Evolutionary conservation across 2,113 vertebrate genomes (phyloP).

Genomic region (Amphiprion ocellaris): DNA sequence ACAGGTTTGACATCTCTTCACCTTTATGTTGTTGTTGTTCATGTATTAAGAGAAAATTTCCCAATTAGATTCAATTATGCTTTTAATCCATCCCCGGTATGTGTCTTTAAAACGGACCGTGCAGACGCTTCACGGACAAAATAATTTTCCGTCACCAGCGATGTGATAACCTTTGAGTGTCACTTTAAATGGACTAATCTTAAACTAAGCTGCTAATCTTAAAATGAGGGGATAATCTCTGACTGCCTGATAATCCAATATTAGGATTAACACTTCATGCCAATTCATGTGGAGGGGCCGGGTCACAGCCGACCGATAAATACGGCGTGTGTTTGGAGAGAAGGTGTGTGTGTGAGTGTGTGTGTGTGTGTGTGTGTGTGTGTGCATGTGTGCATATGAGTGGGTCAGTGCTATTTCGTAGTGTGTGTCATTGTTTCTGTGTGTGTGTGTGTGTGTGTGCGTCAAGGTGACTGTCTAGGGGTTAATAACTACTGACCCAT

Average conservation of each 20-base stretch:
- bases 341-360: conserved; percentile 7
- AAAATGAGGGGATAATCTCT: conserved; percentile 65
- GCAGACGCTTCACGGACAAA: conserved; percentile 26
- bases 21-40: conserved; percentile 7
- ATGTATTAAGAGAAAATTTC: conserved; percentile 13
- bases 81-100: conserved; percentile 19
- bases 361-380: conserved; percentile 25
- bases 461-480: conserved; percentile 78
- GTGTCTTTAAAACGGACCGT: not conserved
- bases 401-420: conserved; percentile 8
- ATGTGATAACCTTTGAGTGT: conserved; percentile 69
- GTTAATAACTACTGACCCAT: conserved; percentile 80
- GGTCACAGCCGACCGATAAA: conserved; percentile 60
- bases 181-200: conserved; percentile 57
- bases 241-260: conserved; percentile 69
- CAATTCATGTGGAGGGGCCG: conserved; percentile 34
- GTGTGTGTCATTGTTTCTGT: conserved; percentile 26
- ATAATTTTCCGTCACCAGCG: conserved; percentile 22
- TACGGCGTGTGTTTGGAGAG: not conserved
- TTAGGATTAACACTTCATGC: conserved; percentile 62
- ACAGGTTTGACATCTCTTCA: not conserved
- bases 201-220: conserved; percentile 58
- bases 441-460: conserved; percentile 16
- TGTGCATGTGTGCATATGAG: conserved; percentile 21
- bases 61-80: conserved; percentile 58